phyloP scores from a whole-genome alignment of 2,888 invertebrate species.

The Galerucella nymphaeae region DNA sequence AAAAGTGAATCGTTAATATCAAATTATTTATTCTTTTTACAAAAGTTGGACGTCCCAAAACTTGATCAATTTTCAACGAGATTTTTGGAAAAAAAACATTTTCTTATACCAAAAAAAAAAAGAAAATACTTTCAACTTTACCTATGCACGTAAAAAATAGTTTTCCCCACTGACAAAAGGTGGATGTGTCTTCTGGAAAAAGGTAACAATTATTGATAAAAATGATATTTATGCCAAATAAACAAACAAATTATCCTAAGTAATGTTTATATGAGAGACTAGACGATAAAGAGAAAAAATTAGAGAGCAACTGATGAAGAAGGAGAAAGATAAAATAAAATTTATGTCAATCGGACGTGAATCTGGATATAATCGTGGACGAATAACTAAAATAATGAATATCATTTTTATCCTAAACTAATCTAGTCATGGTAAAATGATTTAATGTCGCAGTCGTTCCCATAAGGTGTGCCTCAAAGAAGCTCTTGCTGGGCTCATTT shows the following conservation, averaged over 20 bases:
- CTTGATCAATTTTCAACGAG: too few relatives aligned
- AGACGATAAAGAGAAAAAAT: too few relatives aligned
- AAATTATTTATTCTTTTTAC: too few relatives aligned
- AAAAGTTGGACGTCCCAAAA: too few relatives aligned
- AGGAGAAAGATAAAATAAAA: too few relatives aligned
- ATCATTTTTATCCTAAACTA: slow-evolving; percentile 16
- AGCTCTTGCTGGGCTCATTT: slow-evolving; percentile 60
- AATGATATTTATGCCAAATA: slow-evolving; percentile 3
- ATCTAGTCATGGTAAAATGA: slow-evolving; percentile 25
- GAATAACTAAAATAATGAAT: neutral
- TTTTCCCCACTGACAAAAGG: slow-evolving; percentile 23
- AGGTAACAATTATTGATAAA: slow-evolving; percentile 25
- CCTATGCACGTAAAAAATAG: slow-evolving; percentile 44
- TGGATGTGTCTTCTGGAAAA: slow-evolving; percentile 29
- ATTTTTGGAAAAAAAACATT: neutral
- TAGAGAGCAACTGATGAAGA: too few relatives aligned
- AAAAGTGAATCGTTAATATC: neutral
- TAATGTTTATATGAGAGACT: too few relatives aligned
- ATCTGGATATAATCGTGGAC: too few relatives aligned
- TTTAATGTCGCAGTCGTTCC: slow-evolving; percentile 56
- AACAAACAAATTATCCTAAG: neutral
- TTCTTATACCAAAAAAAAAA: slow-evolving; percentile 15
- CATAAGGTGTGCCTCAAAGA: slow-evolving; percentile 58
- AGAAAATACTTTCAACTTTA: slow-evolving; percentile 35
- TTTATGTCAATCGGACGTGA: too few relatives aligned